Conservation (phyloP, 2,797 vertebrate genomes). For the Enteromius radiatus region DNA sequence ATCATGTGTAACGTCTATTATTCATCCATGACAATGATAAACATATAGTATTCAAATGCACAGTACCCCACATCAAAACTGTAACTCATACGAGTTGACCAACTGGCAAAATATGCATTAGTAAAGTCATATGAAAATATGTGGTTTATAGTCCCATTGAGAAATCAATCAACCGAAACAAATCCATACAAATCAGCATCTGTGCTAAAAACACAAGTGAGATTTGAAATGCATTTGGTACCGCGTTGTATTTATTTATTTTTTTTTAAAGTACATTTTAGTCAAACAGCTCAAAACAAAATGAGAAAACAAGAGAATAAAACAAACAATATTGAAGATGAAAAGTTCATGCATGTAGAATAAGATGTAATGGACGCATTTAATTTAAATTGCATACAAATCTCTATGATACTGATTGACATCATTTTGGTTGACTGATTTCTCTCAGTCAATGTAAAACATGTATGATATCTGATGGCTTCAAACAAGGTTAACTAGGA, state of each 20-base stretch:
- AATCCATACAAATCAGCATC: conserved; percentile 4
- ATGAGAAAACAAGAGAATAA: not conserved
- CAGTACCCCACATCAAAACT: conserved; percentile 6
- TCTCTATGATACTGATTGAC: not conserved
- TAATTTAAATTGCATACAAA: not conserved
- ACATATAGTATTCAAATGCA: not conserved
- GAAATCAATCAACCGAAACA: conserved; percentile 1
- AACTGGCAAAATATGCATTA: conserved; percentile 1
- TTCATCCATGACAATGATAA: not conserved
- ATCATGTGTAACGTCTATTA: not conserved
- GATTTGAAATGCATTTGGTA: not conserved
- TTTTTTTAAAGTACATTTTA: not conserved
- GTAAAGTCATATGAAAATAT: conserved; percentile 2
- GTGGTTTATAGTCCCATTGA: not conserved
- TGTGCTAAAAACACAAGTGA: not conserved
- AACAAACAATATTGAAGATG: not conserved
- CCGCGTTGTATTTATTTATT: no score
- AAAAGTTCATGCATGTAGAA: not conserved
- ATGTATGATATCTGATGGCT: not conserved
- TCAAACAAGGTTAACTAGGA: conserved; percentile 1
- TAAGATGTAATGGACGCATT: not conserved
- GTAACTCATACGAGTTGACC: not conserved
- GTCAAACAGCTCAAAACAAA: not conserved
- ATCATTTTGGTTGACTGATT: conserved; percentile 6
- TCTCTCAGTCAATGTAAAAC: conserved; percentile 9